Evolutionary conservation across 92 coral and sea anemone species (phyloP).

Genomic region (Umimayanthus kanabou): DNA sequence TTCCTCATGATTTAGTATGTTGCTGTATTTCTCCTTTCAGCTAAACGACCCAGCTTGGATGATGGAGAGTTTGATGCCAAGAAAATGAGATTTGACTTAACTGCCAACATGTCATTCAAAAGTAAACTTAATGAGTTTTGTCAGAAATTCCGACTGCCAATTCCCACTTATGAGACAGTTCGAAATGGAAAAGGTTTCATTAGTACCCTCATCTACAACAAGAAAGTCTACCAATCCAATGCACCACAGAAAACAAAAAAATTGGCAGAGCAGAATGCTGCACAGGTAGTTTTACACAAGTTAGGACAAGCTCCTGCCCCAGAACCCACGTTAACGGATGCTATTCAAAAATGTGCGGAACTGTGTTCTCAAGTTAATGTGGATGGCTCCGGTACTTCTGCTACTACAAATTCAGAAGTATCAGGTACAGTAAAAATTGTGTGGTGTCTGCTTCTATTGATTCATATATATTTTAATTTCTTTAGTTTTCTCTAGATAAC

Average conservation of each 20-base stretch:
- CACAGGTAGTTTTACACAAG: constrained; percentile 81
- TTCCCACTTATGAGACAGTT: constrained; percentile 74
- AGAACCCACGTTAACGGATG: constrained; percentile 49
- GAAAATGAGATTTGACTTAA: constrained; percentile 54
- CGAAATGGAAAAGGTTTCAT: constrained; percentile 65
- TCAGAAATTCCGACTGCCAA: constrained; percentile 83
- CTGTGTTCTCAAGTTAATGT: constrained; percentile 40
- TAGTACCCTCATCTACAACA: constrained; percentile 70
- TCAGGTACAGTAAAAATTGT: not conserved
- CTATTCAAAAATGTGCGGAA: constrained; percentile 63
- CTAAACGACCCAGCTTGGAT: constrained; percentile 13
- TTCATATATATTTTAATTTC: too few species aligned
- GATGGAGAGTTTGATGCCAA: constrained; percentile 55
- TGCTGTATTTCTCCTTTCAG: not conserved
- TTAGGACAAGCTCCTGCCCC: constrained; percentile 81
- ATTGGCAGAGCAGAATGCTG: constrained; percentile 88
- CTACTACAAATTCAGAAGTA: not conserved
- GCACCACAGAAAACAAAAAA: constrained; percentile 73
- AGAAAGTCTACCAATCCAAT: constrained; percentile 68
- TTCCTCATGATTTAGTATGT: too few species aligned
- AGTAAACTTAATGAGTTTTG: constrained; percentile 88
- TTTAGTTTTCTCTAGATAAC: too few species aligned
- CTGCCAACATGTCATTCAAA: constrained; percentile 63
- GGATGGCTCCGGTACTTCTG: not conserved
- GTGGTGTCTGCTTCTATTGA: not conserved